Evolutionary conservation across 2,797 vertebrate species (phyloP).

Genomic region (Acanthopagrus latus): DNA sequence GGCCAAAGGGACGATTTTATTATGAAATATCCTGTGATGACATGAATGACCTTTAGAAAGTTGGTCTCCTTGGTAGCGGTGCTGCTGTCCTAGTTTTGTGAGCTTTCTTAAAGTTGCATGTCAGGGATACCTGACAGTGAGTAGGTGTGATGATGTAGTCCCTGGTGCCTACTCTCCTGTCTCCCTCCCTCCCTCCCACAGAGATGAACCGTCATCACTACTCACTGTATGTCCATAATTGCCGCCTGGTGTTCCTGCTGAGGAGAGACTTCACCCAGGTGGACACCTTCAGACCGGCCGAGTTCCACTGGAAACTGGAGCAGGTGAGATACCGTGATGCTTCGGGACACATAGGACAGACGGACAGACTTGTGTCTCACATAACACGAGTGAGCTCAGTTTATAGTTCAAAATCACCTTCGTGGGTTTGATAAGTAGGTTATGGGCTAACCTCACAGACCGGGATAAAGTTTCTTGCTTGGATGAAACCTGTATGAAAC

Average conservation of each 20-base stretch:
- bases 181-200: constrained; percentile 65
- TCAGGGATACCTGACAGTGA: constrained; percentile 36
- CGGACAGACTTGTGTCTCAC: not conserved
- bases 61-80: constrained; percentile 14
- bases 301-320: constrained; percentile 99
- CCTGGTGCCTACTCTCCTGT: constrained; percentile 25
- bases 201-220: constrained; percentile 99
- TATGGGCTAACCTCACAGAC: not conserved
- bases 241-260: constrained; percentile 95
- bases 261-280: constrained; percentile 94
- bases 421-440: constrained; percentile 32
- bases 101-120: constrained; percentile 23
- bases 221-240: constrained; percentile 97
- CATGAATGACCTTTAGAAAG: constrained; percentile 26
- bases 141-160: constrained; percentile 38
- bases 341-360: not conserved
- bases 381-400: constrained; percentile 7
- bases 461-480: constrained; percentile 1
- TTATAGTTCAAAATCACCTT: constrained; percentile 10
- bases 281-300: constrained; percentile 95
- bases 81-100: constrained; percentile 28
- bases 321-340: constrained; percentile 85
- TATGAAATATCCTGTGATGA: not conserved
- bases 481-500: constrained; percentile 33
- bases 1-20: constrained; percentile 4